phyloP scores from a whole-genome alignment of 1,140 invertebrate species.

The Aphelinus atriplicis region DNA sequence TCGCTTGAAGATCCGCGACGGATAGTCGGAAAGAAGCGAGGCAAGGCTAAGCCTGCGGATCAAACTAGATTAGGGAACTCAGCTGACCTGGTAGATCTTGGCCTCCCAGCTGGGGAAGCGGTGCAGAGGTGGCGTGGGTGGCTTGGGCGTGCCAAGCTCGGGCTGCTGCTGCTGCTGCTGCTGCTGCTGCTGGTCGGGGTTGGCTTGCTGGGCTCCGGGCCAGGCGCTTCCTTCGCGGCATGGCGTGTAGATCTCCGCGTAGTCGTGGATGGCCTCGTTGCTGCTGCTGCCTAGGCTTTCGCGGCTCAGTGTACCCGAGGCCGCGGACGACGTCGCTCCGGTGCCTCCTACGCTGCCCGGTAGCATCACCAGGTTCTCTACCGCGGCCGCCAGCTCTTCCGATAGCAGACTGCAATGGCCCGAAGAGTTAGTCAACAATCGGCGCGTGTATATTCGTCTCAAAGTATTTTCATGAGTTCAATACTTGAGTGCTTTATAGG shows the following conservation, averaged over 20 bases:
- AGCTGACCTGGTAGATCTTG: constrained; percentile 85
- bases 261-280: constrained; percentile 83
- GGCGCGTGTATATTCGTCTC: too few relatives aligned
- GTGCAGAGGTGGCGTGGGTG: constrained; percentile 90
- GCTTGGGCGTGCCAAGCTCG: constrained; percentile 63
- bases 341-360: constrained; percentile 50
- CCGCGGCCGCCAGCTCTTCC: constrained; percentile 63
- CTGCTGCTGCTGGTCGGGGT: constrained; percentile 36
- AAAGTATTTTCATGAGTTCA: too few relatives aligned
- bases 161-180: constrained; percentile 12
- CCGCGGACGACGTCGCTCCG: not conserved
- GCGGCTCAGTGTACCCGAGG: constrained; percentile 34
- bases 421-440: too few relatives aligned
- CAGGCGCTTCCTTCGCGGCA: constrained; percentile 74
- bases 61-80: too few relatives aligned
- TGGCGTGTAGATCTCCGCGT: constrained; percentile 94
- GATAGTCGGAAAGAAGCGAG: too few relatives aligned
- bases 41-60: too few relatives aligned
- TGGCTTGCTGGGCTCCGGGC: constrained; percentile 59
- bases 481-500: too few relatives aligned
- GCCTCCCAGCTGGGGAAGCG: constrained; percentile 92
- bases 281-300: constrained; percentile 68
- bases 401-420: constrained; percentile 52
- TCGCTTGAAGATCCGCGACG: too few relatives aligned
- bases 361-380: constrained; percentile 62